A percentile compares a stretch with the other conserved stretches of the same genome.
phyloP scores from a whole-genome alignment of 2,888 invertebrate species.

The Mesopsocus fuscifrons region DNA sequence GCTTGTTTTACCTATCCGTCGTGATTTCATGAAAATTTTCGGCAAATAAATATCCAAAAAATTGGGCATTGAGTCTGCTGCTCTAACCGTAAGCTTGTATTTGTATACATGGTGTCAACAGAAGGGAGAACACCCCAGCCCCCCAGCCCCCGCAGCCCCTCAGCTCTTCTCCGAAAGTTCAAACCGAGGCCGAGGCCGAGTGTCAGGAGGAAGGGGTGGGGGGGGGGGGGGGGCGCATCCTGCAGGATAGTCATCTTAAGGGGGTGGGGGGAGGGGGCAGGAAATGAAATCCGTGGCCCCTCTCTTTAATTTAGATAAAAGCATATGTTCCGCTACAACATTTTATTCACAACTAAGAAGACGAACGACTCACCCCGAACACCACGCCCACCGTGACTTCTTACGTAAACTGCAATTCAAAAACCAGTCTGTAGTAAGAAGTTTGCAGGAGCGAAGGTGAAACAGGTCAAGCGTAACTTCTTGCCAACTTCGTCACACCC shows the following conservation, averaged over 20 bases:
- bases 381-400: constrained; percentile 1
- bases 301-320: constrained; percentile 11
- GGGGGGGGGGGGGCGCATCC: constrained; percentile 1
- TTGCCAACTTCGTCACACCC: neutral
- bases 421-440: neutral
- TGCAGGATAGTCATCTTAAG: constrained; percentile 7
- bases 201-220: constrained; percentile 1
- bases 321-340: constrained; percentile 10
- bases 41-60: no score
- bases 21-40: no score
- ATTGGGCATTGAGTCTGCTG: no score
- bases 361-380: neutral
- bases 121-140: no score
- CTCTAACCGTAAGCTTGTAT: no score
- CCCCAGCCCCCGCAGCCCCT: no score
- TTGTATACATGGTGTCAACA: no score
- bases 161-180: no score
- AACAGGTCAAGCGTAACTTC: neutral
- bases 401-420: neutral
- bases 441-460: neutral
- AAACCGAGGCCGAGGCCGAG: no score
- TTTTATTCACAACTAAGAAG: constrained; percentile 8
- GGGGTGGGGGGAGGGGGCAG: neutral
- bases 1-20: no score
- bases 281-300: constrained; percentile 10